These are phyloP conservation scores for Aspidiotus destructor DNA, from an alignment of 2,888 invertebrate species.

Conservation along the genomic window DNA sequence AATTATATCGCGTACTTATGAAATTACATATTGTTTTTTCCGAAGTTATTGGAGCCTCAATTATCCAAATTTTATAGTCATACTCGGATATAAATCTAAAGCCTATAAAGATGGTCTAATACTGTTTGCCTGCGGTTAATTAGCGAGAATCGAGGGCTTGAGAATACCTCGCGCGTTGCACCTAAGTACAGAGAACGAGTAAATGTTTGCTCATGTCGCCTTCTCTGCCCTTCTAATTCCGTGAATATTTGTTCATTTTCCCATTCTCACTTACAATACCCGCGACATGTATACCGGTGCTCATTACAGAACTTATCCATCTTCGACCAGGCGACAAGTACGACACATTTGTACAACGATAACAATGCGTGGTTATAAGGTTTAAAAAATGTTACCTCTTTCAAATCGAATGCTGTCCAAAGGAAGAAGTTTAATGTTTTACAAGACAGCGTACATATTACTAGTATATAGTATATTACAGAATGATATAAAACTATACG, in stretches of 20 bases:
- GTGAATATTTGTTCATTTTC: background rate
- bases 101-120: too few relatives aligned
- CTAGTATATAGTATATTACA: too few relatives aligned
- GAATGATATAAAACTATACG: background rate
- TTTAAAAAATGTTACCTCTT: background rate
- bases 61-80: too few relatives aligned
- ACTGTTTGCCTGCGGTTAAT: too few relatives aligned
- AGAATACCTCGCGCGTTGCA: too few relatives aligned
- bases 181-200: too few relatives aligned
- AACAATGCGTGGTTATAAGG: slow-evolving; percentile 13
- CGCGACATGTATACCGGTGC: background rate
- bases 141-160: too few relatives aligned
- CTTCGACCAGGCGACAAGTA: slow-evolving; percentile 23
- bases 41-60: too few relatives aligned
- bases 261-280: background rate
- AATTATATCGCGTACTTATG: too few relatives aligned
- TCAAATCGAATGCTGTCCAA: slow-evolving; percentile 10
- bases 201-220: too few relatives aligned
- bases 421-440: slow-evolving; percentile 22
- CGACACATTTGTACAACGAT: slow-evolving; percentile 3
- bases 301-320: slow-evolving; percentile 23
- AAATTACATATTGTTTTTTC: too few relatives aligned
- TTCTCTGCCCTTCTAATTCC: background rate
- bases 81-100: background rate
- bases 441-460: slow-evolving; percentile 20